Evolutionary conservation across 1,140 invertebrate genomes (phyloP).

Genomic region (Lordiphosa mommai): DNA sequence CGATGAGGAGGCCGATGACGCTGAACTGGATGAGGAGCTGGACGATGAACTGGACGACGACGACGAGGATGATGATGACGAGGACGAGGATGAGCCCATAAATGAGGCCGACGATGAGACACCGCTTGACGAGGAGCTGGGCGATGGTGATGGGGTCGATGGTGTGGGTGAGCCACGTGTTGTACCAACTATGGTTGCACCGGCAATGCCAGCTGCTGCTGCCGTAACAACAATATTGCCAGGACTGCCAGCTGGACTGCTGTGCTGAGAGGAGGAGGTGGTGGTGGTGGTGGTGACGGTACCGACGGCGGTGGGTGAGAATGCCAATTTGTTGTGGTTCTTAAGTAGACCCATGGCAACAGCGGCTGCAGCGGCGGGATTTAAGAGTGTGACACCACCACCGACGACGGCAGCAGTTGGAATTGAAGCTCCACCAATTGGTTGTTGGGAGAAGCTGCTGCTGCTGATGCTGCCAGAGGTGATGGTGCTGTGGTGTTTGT

Average conservation of each 20-base stretch:
- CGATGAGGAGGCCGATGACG: slow-evolving; percentile 4
- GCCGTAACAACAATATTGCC: slow-evolving; percentile 14
- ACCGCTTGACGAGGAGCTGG: slow-evolving; percentile 68
- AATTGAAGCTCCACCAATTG: too few species aligned
- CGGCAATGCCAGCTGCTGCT: slow-evolving; percentile 6
- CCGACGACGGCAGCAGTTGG: background rate
- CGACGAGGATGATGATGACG: slow-evolving; percentile 40
- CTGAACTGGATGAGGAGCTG: slow-evolving; percentile 35
- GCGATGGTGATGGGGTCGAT: slow-evolving; percentile 74
- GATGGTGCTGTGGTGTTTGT: slow-evolving; percentile 8
- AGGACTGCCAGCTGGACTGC: slow-evolving; percentile 56
- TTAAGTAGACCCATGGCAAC: slow-evolving; percentile 41
- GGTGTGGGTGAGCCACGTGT: slow-evolving; percentile 74
- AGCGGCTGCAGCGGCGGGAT: slow-evolving; percentile 17
- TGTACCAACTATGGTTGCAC: slow-evolving; percentile 14
- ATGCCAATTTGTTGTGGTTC: slow-evolving; percentile 27
- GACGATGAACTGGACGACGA: slow-evolving; percentile 47
- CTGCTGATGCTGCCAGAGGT: slow-evolving; percentile 8
- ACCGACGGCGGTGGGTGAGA: slow-evolving; percentile 21
- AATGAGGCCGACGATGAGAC: slow-evolving; percentile 72
- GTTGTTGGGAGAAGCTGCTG: slow-evolving; percentile 1
- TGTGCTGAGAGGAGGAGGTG: slow-evolving; percentile 15
- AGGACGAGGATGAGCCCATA: slow-evolving; percentile 50
- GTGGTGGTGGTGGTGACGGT: background rate
- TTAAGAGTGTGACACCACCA: background rate